Evolutionary conservation across 2,888 invertebrate species (phyloP).

Genomic region (Plebejus melissa): DNA sequence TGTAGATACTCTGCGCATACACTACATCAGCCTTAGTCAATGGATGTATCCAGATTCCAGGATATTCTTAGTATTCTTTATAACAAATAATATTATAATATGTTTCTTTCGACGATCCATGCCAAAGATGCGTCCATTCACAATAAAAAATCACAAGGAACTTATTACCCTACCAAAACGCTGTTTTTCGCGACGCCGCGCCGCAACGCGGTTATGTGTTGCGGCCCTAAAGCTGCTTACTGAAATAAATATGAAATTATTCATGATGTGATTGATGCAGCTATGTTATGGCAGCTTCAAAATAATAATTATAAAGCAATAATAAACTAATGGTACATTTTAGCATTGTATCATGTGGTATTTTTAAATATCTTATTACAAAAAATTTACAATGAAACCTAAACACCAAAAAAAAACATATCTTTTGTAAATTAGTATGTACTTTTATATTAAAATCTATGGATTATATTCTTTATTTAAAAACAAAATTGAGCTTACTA

Average conservation of each 20-base stretch:
- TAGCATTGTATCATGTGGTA: neutral
- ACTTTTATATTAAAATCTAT: neutral
- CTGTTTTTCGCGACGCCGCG: too few relatives aligned
- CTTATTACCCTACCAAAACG: too few relatives aligned
- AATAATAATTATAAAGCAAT: neutral
- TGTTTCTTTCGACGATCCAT: too few relatives aligned
- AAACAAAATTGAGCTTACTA: neutral
- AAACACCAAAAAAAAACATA: constrained; percentile 8
- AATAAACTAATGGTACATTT: neutral
- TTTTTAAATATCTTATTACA: neutral
- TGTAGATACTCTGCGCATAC: too few relatives aligned
- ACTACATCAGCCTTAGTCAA: too few relatives aligned
- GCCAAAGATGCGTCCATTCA: too few relatives aligned
- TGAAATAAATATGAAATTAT: too few relatives aligned
- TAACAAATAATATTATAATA: too few relatives aligned
- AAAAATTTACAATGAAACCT: neutral
- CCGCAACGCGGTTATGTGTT: too few relatives aligned
- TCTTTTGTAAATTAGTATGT: constrained; percentile 20
- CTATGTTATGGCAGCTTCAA: neutral
- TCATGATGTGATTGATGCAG: neutral
- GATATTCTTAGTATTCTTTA: too few relatives aligned
- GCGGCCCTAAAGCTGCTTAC: neutral
- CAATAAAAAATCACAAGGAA: too few relatives aligned
- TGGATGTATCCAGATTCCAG: too few relatives aligned
- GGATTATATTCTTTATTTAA: neutral